These are phyloP conservation scores for Acrocephalus arundinaceus DNA, from an alignment of 2,113 vertebrate species.

Conservation along the genomic window DNA sequence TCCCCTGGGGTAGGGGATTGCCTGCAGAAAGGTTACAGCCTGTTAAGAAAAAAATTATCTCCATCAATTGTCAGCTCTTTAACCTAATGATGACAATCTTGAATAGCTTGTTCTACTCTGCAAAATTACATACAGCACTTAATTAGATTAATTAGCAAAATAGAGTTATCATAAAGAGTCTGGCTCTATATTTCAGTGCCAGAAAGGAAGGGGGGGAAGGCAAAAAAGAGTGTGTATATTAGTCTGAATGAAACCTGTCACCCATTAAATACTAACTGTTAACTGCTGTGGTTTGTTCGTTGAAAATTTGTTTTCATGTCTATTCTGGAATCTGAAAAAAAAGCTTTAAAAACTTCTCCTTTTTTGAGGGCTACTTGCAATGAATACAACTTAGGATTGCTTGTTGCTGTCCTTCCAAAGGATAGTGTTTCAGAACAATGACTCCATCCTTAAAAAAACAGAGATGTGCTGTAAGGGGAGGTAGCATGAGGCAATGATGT, in stretches of 20 bases:
- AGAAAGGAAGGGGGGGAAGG: not conserved
- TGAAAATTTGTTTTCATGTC: not conserved
- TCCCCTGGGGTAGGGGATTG: not conserved
- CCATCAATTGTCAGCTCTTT: conserved; percentile 63
- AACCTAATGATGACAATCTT: conserved; percentile 66
- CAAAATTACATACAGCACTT: conserved; percentile 57
- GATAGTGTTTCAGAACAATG: not conserved
- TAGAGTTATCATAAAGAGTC: conserved; percentile 42
- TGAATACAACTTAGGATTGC: not conserved
- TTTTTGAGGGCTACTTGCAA: not conserved
- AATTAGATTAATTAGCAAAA: conserved; percentile 69
- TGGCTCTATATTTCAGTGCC: not conserved
- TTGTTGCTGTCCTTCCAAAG: not conserved
- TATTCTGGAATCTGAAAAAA: not conserved
- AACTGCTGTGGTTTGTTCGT: not conserved
- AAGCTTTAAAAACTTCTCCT: not conserved
- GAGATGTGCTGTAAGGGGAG: not conserved
- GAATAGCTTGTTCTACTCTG: conserved; percentile 41
- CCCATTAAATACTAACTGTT: not conserved
- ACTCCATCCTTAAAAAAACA: not conserved
- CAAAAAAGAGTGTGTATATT: not conserved
- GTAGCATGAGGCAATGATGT: not conserved
- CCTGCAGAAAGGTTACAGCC: conserved; percentile 43
- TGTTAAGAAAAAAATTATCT: conserved; percentile 56
- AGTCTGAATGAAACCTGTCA: not conserved